Evolutionary conservation across 2,797 vertebrate species (phyloP).

Genomic region (Hirundo rustica): DNA sequence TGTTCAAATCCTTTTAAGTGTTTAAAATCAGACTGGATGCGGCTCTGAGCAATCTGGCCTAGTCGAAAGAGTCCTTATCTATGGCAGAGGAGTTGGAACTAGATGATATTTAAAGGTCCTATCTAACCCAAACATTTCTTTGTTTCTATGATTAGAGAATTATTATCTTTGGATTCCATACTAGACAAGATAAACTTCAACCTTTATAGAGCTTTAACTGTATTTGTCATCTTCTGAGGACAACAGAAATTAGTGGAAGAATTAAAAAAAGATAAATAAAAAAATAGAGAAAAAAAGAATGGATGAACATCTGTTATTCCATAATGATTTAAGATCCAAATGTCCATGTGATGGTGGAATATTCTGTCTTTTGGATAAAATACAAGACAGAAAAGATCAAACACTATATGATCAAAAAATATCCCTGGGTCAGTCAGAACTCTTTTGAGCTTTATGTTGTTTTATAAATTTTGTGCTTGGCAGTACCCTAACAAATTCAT

Average conservation of each 20-base stretch:
- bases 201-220: not conserved
- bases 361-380: not conserved
- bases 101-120: not conserved
- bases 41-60: not conserved
- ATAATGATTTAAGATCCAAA: not conserved
- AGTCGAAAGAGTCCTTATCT: fast-evolving
- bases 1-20: not conserved
- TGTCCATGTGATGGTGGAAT: not conserved
- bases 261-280: fast-evolving
- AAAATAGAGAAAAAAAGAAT: not conserved
- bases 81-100: not conserved
- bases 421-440: not conserved
- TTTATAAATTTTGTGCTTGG: not conserved
- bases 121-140: not conserved
- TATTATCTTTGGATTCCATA: not conserved
- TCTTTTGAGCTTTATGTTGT: not conserved
- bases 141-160: not conserved
- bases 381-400: not conserved
- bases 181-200: not conserved
- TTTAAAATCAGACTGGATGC: not conserved
- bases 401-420: not conserved
- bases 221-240: not conserved
- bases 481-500: not conserved
- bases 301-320: not conserved
- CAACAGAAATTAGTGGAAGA: not conserved